Evolutionary conservation across 2,888 invertebrate genomes (phyloP), one percentile per base, ranked within the genome.

Genomic region (Ophion obscuratus): DNA sequence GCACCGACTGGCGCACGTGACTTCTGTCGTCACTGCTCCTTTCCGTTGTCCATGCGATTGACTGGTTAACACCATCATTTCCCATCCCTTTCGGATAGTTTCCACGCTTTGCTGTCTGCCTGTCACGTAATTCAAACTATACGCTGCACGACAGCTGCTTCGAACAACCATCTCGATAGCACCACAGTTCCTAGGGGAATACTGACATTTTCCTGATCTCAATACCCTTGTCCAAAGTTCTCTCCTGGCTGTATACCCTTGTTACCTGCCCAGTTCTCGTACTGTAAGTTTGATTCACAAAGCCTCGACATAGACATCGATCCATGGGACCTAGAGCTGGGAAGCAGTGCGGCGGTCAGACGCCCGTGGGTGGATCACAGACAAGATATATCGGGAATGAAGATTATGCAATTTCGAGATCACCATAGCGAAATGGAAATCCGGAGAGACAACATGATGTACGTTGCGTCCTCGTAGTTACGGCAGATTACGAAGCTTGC

Each of bases 251-350:
- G 62, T 76, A 76, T 76, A 44, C 31, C 24, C 47, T n/a, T 2
- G 27, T 11, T 47, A 78, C 59, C 31, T 61, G 17, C 61, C 27
- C n/a, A 62, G 59, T 70, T 47, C 78, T 78, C 61, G 47, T 78
- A 59, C 47, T 59, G 44, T 47, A 61, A 78, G 61, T 78, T 78
- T 78, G 36, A 70, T 62, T 68, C n/a, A 44, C 31, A 78, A 31
- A 70, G 31, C 27, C 24, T 36, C 20, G 2, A 17, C 24, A 24
- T 27, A 61, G 20, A 70, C n/a, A 61, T 76, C 68, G 77, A 68
- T 78, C 77, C 40, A 9, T 40, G 40, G 40, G 40, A 40, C 5
- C 40, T 17, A 27, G 36, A 53, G 53, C 20, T 9, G 36, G n/a
- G 40, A 61, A 40, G 36, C 61, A 20, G 36, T 61, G 10, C 61